Base-by-base conservation (phyloP, 64 coral and sea anemone genomes). In the Porites australiensis region DNA sequence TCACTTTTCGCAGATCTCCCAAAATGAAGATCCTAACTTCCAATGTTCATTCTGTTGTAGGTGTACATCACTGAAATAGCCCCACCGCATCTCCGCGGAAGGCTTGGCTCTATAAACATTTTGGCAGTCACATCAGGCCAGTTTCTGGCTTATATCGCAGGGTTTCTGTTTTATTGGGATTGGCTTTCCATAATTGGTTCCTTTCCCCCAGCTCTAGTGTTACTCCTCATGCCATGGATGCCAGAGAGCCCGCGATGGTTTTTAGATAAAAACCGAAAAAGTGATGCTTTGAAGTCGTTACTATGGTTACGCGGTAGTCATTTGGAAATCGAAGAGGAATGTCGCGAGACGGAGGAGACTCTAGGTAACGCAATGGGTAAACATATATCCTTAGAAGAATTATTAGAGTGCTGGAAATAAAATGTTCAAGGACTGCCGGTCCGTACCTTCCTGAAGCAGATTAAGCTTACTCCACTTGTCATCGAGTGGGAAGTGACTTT, bases 21-120 rank as follows among this genome's bases (percentile, higher is more conserved):
- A 37, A 37, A 37, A 37, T 37, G 27, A 37, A 37, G 27, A 37
- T 37, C 27, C 27, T 37, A 37, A 82, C 49, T 8, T 61, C 9
- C 4, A 13, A 3, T 20, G 23, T 45, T 2, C 16, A 16, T 50
- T 23, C 14, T 78, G 22, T 87, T 12, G 16, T 12, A 95, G 93
- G 69, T 95, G 15, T 95, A 91, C 65, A 87, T 95, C 75, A 88
- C 88, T 11, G 93, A 95, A 86, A 95, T 86, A 72, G 79, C 93
- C 6, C 83, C 89, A 72, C 88, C 93, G 18, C 72, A 71, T 37
- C 82, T 78, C 11, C 88, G 93, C 79, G 93, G 93, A 46, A 54
- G 50, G 10, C 64, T 95, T 15, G 88, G 88, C 54, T 66, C 73
- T 71, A 52, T 75, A 3, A 95, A 91, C 14, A 74, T 86, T 19